These are phyloP conservation scores for Labeo calbasu DNA, from an alignment of 2,797 vertebrate genomes.

Conservation along the genomic window DNA sequence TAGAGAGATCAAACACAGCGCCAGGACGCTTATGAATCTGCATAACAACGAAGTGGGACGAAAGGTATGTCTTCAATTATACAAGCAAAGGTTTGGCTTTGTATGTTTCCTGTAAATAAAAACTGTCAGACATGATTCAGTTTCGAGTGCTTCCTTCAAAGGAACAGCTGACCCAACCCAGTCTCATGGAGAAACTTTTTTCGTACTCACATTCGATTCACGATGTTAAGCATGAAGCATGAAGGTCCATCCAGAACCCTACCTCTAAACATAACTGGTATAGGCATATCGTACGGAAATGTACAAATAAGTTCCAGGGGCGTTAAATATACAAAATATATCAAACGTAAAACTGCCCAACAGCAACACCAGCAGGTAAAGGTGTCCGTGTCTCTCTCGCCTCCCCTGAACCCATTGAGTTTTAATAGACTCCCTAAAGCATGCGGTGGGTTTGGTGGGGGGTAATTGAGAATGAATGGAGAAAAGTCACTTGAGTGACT, in stretches of 20 bases:
- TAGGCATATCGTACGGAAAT: too few species aligned
- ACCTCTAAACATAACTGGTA: not conserved
- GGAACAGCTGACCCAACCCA: not conserved
- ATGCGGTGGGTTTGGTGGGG: too few species aligned
- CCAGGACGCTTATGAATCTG: conserved; percentile 96
- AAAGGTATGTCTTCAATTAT: conserved; percentile 83
- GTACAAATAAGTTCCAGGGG: too few species aligned
- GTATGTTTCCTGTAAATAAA: conserved; percentile 8
- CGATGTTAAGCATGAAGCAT: not conserved
- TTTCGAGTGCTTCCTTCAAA: not conserved
- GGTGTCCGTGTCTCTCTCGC: too few species aligned
- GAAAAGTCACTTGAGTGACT: too few species aligned
- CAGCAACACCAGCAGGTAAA: too few species aligned
- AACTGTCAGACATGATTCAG: not conserved
- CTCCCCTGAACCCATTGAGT: too few species aligned
- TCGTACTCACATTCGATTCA: not conserved
- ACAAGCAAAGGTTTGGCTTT: not conserved
- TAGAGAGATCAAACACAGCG: conserved; percentile 94
- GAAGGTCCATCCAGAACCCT: not conserved
- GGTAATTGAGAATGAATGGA: too few species aligned
- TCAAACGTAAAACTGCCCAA: too few species aligned
- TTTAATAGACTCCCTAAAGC: too few species aligned
- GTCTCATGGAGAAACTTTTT: not conserved
- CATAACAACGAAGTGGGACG: conserved; percentile 96
- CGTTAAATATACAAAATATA: too few species aligned